Conservation (phyloP, 2,113 vertebrate species). For the Clarias gariepinus region DNA sequence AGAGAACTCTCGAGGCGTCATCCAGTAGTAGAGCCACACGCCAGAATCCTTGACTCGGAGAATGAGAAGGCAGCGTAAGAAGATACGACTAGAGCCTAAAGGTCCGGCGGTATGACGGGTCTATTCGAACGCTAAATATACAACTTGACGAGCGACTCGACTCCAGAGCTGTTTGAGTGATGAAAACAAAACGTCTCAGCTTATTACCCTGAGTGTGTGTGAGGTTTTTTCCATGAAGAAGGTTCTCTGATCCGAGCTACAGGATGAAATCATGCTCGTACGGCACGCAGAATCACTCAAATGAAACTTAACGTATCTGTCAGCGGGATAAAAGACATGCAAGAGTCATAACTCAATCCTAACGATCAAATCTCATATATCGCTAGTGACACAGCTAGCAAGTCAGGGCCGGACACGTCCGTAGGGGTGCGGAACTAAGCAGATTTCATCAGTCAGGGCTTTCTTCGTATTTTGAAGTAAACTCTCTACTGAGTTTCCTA, state of each 20-base stretch:
- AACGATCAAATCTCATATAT: neutral
- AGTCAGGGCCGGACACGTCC: neutral
- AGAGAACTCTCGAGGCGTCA: neutral
- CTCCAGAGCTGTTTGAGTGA: neutral
- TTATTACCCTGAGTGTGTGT: conserved; percentile 18
- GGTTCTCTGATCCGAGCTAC: neutral
- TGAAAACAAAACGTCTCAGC: neutral
- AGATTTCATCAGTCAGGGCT: neutral
- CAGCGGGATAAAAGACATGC: neutral
- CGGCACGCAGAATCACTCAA: neutral
- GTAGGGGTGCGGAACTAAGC: neutral
- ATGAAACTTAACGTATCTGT: neutral
- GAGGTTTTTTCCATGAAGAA: neutral
- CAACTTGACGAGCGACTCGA: neutral
- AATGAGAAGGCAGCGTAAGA: neutral
- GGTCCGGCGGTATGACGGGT: neutral
- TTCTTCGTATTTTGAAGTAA: too few species aligned
- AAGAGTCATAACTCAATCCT: neutral
- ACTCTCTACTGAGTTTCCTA: too few species aligned
- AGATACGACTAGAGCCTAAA: neutral
- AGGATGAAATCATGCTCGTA: conserved; percentile 4
- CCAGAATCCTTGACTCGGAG: neutral
- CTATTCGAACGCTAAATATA: neutral
- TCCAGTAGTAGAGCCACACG: too few species aligned
- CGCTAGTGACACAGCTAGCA: neutral